Base-by-base conservation (phyloP, 1,140 invertebrate species). In the Calliopsis andreniformis region DNA sequence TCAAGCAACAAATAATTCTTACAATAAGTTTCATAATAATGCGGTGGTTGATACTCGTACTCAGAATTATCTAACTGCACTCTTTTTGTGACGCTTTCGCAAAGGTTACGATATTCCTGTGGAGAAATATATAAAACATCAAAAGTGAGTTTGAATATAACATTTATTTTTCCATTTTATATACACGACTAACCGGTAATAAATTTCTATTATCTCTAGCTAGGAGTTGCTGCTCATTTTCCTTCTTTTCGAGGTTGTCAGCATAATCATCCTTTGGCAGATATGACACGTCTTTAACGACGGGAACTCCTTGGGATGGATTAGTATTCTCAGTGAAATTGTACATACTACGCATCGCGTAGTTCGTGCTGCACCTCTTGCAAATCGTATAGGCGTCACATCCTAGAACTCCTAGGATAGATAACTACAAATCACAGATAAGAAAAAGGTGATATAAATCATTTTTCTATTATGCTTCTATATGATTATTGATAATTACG, bases 81-180 rank as follows among this genome's bases (percentile, higher is more conserved):
- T 79, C 80, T 88, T 70, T 81, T 87, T 0, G 84, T 89, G 25
- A 87, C 78, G 8, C 78, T 89, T 72, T 92, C 88, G 51, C 92
- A 93, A 32, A 93, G 87, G 73, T 86, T 89, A n/a, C 83, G 88
- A 76, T 92, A 92, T 55, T 91, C 88, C 92, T 93, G 68, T 12
- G 73, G 72, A 69, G 35, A 78, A 30, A 42, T 3, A 8, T 6
- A 1, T 10, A 39, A 16, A 64, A 45, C 5, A 55, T 75, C 63
- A 55, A 3, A 66, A 0, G 10, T 18, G 3, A 18, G 0, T 56
- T 43, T 2, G 30, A 25, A 55, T 0, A 1, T 6, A n/a, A 1
- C 0, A 10, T 64, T 25, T 47, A 16, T 77, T 72, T 66, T 12
- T 25, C 2, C 5, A 18, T 45, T 1, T 62, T 4, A 10, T 0